phyloP scores from a whole-genome alignment of 2,113 vertebrate species.

The Melospiza melodia region DNA sequence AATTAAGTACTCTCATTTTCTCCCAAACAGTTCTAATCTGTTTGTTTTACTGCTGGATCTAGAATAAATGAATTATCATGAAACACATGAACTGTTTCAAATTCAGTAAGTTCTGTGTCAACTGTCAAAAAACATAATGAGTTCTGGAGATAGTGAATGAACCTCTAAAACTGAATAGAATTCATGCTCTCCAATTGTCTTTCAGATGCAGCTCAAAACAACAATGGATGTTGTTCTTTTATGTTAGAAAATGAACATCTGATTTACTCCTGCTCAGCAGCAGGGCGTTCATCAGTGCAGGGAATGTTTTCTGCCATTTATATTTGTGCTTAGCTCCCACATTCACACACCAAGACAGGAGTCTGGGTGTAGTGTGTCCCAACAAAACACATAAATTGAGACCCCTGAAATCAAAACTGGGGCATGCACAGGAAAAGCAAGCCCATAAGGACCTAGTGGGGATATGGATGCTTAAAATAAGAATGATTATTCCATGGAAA shows the following conservation, averaged over 20 bases:
- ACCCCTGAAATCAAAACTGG: conserved; percentile 5
- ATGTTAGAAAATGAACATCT: conserved; percentile 17
- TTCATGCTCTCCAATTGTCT: conserved; percentile 52
- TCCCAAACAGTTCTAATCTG: conserved; percentile 29
- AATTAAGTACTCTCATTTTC: conserved; percentile 40
- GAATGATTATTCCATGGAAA: conserved; percentile 8
- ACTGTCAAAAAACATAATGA: conserved; percentile 52
- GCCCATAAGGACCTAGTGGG: not conserved
- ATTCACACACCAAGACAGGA: not conserved
- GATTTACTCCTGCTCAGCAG: conserved; percentile 1
- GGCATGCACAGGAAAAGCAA: not conserved
- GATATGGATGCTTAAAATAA: conserved; percentile 51
- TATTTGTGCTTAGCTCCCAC: not conserved
- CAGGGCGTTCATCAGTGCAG: not conserved
- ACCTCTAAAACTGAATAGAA: conserved; percentile 33
- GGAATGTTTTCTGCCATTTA: not conserved
- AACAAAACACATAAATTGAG: not conserved
- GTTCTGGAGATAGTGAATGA: conserved; percentile 25
- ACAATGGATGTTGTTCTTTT: conserved; percentile 45
- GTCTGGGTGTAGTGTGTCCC: not conserved
- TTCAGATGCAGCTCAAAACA: conserved; percentile 47
- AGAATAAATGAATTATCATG: conserved; percentile 64
- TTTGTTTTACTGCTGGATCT: conserved; percentile 58
- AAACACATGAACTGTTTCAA: conserved; percentile 57
- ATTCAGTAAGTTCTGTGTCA: conserved; percentile 58